Percentiles rank a stretch among this genome's conserved stretches.
These are phyloP conservation scores for Mycteria americana DNA, from an alignment of 2,797 vertebrate species.

Conservation along the genomic window DNA sequence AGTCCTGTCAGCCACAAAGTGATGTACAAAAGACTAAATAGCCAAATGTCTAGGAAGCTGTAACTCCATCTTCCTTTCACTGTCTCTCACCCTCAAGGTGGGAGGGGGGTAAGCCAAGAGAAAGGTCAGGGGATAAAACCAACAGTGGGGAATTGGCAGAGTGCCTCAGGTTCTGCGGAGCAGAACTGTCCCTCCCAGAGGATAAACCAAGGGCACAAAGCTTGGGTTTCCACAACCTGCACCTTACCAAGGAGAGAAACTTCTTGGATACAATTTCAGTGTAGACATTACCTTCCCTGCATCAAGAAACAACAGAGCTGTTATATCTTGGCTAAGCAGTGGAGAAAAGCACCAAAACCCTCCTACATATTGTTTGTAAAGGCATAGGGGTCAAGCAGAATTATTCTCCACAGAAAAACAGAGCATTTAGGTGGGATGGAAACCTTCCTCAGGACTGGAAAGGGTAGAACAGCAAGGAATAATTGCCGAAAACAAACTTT, in stretches of 20 bases:
- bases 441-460: not conserved
- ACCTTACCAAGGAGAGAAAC: not conserved
- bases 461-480: not conserved
- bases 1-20: constrained; percentile 12
- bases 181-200: constrained; percentile 5
- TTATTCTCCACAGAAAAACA: not conserved
- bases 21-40: constrained; percentile 23
- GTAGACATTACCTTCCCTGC: not conserved
- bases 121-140: constrained; percentile 32
- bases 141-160: constrained; percentile 6
- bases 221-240: constrained; percentile 8
- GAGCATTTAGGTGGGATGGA: not conserved
- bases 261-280: not conserved
- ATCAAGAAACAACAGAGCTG: not conserved
- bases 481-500: not conserved
- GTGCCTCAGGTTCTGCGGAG: not conserved
- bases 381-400: not conserved
- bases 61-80: constrained; percentile 50
- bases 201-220: constrained; percentile 43
- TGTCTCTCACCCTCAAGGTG: not conserved
- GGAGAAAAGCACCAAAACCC: not conserved
- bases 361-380: not conserved
- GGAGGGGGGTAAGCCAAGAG: not conserved
- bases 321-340: not conserved
- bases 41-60: constrained; percentile 30